phyloP scores from a whole-genome alignment of 2,113 vertebrate species.

The Spea multiplicata region DNA sequence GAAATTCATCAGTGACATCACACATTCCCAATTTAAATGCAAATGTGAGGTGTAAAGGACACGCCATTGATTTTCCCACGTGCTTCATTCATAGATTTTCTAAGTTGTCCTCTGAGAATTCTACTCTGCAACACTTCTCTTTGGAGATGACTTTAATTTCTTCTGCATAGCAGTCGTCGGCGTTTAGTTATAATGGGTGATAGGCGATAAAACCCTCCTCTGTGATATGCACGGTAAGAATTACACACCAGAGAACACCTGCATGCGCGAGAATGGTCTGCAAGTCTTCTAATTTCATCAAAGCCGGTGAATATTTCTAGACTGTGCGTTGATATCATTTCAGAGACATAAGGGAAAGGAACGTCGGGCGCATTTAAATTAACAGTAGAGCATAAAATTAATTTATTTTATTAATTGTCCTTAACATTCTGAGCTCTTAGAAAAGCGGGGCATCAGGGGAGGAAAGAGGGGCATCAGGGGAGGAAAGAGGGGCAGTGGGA shows the following conservation, averaged over 20 bases:
- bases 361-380: too few relatives aligned
- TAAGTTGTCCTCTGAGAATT: slow-evolving; percentile 5
- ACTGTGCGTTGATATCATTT: neutral
- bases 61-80: slow-evolving; percentile 2
- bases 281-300: neutral
- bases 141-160: slow-evolving; percentile 5
- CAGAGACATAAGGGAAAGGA: too few relatives aligned
- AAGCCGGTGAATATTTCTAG: neutral
- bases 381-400: too few relatives aligned
- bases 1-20: neutral
- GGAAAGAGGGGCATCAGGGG: too few relatives aligned
- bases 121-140: neutral
- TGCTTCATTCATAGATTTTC: neutral
- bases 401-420: too few relatives aligned
- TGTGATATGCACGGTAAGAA: neutral
- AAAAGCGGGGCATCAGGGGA: too few relatives aligned
- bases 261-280: neutral
- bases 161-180: neutral
- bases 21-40: slow-evolving; percentile 17
- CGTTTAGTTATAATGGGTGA: neutral
- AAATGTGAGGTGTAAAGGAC: slow-evolving; percentile 9
- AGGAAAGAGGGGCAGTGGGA: too few relatives aligned
- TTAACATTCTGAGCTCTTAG: too few relatives aligned
- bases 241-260: neutral
- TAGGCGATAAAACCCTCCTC: neutral